Evolutionary conservation across 2,113 vertebrate genomes (phyloP).

Genomic region (Callipepla squamata): DNA sequence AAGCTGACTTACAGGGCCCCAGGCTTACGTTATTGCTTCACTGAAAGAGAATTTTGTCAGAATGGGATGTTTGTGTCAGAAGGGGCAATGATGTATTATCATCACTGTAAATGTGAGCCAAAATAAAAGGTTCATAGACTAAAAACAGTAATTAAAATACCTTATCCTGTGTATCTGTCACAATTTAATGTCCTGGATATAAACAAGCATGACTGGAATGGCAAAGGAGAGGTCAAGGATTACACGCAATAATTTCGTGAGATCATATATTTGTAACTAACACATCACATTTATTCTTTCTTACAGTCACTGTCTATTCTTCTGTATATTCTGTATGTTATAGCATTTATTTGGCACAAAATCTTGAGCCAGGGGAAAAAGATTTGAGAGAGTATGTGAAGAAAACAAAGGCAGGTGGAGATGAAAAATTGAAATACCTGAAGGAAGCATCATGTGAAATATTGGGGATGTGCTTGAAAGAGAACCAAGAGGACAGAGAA

Average conservation of each 20-base stretch:
- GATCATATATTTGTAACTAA: background rate
- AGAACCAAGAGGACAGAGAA: background rate
- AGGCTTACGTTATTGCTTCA: background rate
- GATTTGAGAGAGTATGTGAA: background rate
- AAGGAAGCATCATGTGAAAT: background rate
- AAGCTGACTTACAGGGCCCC: slow-evolving; percentile 32
- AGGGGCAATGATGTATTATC: background rate
- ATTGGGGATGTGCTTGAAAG: background rate
- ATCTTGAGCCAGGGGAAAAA: background rate
- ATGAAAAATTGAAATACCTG: background rate
- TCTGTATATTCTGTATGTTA: background rate
- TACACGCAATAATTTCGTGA: background rate
- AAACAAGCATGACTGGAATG: background rate
- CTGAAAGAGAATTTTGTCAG: slow-evolving; percentile 10
- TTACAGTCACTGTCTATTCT: background rate
- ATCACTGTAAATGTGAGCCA: background rate
- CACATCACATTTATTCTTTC: background rate
- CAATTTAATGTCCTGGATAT: background rate
- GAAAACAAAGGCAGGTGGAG: background rate
- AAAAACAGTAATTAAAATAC: background rate
- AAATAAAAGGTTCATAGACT: background rate
- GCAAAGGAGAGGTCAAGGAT: background rate
- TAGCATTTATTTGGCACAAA: background rate
- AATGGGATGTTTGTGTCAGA: slow-evolving; percentile 31
- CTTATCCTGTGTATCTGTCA: background rate